Base-by-base conservation (phyloP, 2,888 invertebrate genomes). In the Chymomyza amoena region DNA sequence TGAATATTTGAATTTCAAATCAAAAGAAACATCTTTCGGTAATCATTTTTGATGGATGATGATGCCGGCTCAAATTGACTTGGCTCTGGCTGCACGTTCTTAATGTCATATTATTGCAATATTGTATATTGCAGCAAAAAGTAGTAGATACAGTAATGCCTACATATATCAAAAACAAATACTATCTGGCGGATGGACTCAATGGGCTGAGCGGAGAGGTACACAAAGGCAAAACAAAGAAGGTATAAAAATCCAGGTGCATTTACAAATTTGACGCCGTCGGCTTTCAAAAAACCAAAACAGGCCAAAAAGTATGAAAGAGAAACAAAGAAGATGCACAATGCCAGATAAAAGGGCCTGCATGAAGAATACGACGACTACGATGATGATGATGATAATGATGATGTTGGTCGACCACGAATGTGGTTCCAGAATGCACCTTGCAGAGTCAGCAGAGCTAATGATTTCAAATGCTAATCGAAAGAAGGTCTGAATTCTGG, bases 401-500 rank as follows among this genome's bases (percentile, higher is more conserved):
- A 56, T 63, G 78, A 77, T 75, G 80, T 75, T 77, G 87, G 85
- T 76, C 79, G 84, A 78, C 84, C 84, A 77, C 79, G 83, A 73
- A 72, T 87, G 87, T 63, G 83, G 83, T 84, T 81, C 83, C 73
- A 81, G 75, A 89, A 87, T 89, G 90, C 90, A 90, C 90, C 90
- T 90, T 90, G 90, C 90, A 79, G 25, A 18, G 39, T 25, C 18
- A 65, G 65, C 57, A 70, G 56, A 62, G 82, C 82, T 88, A 90
- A 90, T 82, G 83, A 83, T 89, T 90, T 89, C 89, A 90, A 90
- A 89, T 89, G 88, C 89, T 89, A 90, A 89, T 89, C 89, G 89
- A 76, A 85, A 69, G 69, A 74, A 66, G 60, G 36, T 39, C 64
- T 16, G 64, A 45, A 70, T 50, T 61, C 64, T 15, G 52, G 52